Base-by-base conservation (phyloP, 1,140 invertebrate species). In the Bombus fervidus region DNA sequence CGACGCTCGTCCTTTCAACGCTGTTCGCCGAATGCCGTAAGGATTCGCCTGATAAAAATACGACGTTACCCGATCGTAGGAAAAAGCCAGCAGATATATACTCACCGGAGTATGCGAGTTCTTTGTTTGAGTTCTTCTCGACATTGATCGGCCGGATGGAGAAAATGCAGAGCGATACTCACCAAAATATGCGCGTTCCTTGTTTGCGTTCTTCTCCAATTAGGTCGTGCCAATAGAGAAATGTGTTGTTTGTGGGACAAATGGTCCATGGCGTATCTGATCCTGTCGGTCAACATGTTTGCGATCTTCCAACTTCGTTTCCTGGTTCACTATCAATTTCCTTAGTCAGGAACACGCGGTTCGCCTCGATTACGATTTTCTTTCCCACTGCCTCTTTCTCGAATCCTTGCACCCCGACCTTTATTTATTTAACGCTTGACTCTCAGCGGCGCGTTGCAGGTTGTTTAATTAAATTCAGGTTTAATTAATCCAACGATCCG, bases 191-290 rank as follows among this genome's bases (percentile, higher is more conserved):
- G 88, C 62, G 90, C 73, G 53, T 93, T 90, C 37, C 13, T 53
- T 72, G 43, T 93, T 81, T 92, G 87, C 41, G 89, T 57, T 73
- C 91, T 92, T 53, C 93, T 90, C 93, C 93, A 93, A 43, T 90
- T 89, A 4, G 94, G 94, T 22, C 81, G 89, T 10, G 94, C 93
- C 9, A 94, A 86, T 22, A 90, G 71, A 43, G 91, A 86, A 69
- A 83, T 92, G 80, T 94, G 88, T 73, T 92, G 86, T 37, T 88
- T 74, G 1, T 37, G 87, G 28, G 93, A 92, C 62, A 94, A 89
- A 91, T 94, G 94, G 81, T 89, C 88, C 83, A 90, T 90, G 47
- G 93, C 93, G 86, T 94, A 94, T 91, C 92, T 94, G 77, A 94
- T 86, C 89, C 91, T 93, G 78, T 88, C 89, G 22, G 88, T 91